These are phyloP conservation scores for Sebastolobus altivelis DNA, from an alignment of 2,797 vertebrate species.

Conservation along the genomic window DNA sequence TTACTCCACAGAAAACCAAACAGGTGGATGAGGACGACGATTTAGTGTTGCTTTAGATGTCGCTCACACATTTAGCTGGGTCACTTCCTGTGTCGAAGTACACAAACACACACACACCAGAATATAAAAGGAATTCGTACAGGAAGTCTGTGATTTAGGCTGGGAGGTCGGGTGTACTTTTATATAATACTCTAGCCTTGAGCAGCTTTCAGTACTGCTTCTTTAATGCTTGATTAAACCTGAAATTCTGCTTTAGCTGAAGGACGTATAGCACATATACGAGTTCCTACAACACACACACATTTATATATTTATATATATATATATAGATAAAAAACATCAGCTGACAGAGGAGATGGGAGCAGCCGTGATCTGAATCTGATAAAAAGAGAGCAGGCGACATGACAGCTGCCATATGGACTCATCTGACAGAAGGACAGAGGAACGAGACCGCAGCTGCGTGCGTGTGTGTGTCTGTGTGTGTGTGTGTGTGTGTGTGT, in stretches of 20 bases:
- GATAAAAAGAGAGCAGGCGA: constrained; percentile 60
- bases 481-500: constrained; percentile 32
- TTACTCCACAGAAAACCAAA: neutral
- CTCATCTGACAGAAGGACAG: constrained; percentile 64
- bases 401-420: constrained; percentile 70
- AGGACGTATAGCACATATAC: neutral
- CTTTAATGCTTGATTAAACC: constrained; percentile 28
- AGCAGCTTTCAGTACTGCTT: constrained; percentile 21
- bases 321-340: constrained; percentile 36
- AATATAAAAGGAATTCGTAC: neutral
- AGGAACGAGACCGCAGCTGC: constrained; percentile 44
- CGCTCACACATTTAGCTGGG: neutral
- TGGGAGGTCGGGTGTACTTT: neutral
- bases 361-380: constrained; percentile 64
- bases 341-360: constrained; percentile 56
- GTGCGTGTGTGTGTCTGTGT: constrained; percentile 34
- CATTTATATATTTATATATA: neutral
- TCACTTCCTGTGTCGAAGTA: neutral
- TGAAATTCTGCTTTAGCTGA: constrained; percentile 34
- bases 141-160: neutral
- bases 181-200: neutral
- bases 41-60: neutral
- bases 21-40: neutral
- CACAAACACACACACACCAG: neutral
- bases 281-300: constrained; percentile 1